Percentiles rank a stretch among this genome's conserved stretches.
Conservation (phyloP, 1,140 invertebrate genomes). For the Sarcophaga peregrina region DNA sequence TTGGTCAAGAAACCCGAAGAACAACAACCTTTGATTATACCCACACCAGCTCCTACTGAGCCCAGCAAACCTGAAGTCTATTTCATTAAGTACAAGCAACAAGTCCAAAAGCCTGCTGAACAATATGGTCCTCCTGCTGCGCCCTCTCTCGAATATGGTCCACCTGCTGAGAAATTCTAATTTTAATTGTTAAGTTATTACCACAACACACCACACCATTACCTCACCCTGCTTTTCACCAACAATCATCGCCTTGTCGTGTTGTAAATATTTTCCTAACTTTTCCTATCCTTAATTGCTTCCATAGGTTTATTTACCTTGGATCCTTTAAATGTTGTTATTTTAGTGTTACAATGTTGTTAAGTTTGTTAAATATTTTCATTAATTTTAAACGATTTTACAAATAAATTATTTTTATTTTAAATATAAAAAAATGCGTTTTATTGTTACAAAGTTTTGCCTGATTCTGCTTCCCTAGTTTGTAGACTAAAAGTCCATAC, state of each 20-base stretch:
- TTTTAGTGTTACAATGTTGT: constrained; percentile 9
- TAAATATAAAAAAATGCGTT: not conserved
- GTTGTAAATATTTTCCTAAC: constrained; percentile 35
- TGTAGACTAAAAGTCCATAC: too few relatives aligned
- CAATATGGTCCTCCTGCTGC: constrained; percentile 57
- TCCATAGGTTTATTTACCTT: too few relatives aligned
- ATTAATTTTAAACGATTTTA: constrained; percentile 9
- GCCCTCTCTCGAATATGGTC: constrained; percentile 60
- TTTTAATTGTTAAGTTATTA: not conserved
- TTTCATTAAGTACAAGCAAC: constrained; percentile 72
- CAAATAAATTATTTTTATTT: constrained; percentile 13
- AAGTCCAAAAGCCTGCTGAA: constrained; percentile 53
- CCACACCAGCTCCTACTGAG: constrained; percentile 68
- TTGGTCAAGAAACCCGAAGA: constrained; percentile 80
- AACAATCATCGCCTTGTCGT: constrained; percentile 11
- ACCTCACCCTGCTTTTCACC: not conserved
- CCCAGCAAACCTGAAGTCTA: constrained; percentile 72
- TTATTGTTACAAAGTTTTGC: too few relatives aligned
- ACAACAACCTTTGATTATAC: constrained; percentile 63
- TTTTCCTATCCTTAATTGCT: not conserved
- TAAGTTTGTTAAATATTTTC: constrained; percentile 10
- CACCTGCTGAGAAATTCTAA: constrained; percentile 51
- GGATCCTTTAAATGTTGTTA: not conserved
- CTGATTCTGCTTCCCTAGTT: too few relatives aligned
- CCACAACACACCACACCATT: not conserved